Base-by-base conservation (phyloP, 1,140 invertebrate genomes). In the Cylas formicarius region DNA sequence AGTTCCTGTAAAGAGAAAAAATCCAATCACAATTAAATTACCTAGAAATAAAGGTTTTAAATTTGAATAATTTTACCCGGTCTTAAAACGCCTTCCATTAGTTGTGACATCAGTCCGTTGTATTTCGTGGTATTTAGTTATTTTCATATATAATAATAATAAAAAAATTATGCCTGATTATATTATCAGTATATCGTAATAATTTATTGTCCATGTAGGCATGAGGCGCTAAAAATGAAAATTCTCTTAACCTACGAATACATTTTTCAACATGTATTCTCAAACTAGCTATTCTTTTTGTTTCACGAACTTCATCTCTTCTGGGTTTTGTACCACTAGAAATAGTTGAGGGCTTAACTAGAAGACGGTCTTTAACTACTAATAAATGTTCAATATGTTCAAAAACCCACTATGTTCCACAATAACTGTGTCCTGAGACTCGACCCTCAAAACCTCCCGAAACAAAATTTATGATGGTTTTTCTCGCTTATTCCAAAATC, bases 291-390 rank as follows among this genome's bases (percentile, higher is more conserved):
- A 62, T 58, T 28, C 22, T 27, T 55, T 60, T 62, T 7, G 53
- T 46, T 52, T 44, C 26, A 6, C 39, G 33, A 4, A 43, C 52
- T 45, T 59, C 55, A 33, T 17, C 31, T 33, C 27, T 62, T 50
- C 1, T 2, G 18, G 8, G 31, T 22, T 56, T 57, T 3, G 16
- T 35, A 38, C 31, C 41, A 20, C 39, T 10, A 35, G 3, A 17
- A 37, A 68, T 64, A 60, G 58, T 66, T 36, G 67, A 63, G n/a
- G 66, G 66, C 34, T 65, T 43, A 34, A 68, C 39, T 33, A 70
- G 39, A 26, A 45, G 31, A 26, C 60, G 56, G 13, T 58, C 52
- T 13, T 48, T 23, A 37, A 42, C 43, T 9, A 21, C 9, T 34
- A 65, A 47, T 35, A 49, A 44, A 19, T 40, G 31, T 50, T 63